Evolutionary conservation across 2,113 vertebrate species (phyloP).

Genomic region (Nestor notabilis): DNA sequence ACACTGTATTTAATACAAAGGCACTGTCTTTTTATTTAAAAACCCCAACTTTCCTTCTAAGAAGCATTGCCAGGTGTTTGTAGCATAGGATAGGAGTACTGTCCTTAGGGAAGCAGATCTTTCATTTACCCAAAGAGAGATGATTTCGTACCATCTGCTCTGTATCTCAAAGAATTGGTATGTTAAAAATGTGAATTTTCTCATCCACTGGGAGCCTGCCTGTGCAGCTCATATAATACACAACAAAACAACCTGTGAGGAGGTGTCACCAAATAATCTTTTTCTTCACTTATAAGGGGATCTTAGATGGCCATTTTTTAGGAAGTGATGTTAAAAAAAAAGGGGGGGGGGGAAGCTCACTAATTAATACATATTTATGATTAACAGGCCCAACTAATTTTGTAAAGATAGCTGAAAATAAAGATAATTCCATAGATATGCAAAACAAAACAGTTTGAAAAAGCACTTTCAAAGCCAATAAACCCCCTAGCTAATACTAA

Average conservation of each 20-base stretch:
- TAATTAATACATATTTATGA: neutral
- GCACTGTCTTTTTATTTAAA: neutral
- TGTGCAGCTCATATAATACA: neutral
- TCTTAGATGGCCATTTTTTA: neutral
- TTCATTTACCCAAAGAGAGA: constrained; percentile 26
- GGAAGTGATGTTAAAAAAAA: neutral
- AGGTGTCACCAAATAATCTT: neutral
- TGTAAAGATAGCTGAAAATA: neutral
- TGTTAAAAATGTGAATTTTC: constrained; percentile 49
- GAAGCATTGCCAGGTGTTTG: constrained; percentile 49
- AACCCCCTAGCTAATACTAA: neutral
- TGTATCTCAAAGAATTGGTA: constrained; percentile 10
- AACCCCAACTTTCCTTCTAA: neutral
- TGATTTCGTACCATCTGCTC: constrained; percentile 64
- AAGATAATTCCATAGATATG: neutral
- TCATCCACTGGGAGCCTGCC: neutral
- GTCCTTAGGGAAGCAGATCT: constrained; percentile 10
- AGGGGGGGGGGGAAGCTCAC: too few species aligned
- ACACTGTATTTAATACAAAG: neutral
- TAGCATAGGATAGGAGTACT: neutral
- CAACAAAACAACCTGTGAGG: neutral
- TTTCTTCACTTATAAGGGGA: neutral
- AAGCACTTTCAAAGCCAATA: neutral
- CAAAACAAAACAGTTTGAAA: neutral
- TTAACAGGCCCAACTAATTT: neutral